Base-by-base conservation (phyloP, 2,797 vertebrate genomes). In the Sphaeramia orbicularis region DNA sequence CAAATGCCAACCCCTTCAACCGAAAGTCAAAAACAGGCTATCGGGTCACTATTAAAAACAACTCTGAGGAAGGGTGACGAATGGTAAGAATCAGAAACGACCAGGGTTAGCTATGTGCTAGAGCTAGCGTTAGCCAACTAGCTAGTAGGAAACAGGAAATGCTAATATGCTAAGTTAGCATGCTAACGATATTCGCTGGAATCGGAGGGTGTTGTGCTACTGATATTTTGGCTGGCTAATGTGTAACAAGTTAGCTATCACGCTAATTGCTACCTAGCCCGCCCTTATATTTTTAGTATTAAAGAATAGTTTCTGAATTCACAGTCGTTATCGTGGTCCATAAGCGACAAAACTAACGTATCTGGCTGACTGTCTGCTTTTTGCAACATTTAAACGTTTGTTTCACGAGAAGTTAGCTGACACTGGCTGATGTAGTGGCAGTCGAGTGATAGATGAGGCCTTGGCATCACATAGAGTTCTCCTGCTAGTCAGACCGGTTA, bases 11-110 rank as follows among this genome's bases (percentile, higher is more conserved):
- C 91, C 45, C 91, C 94, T 73, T 91, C 94, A 61, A 92, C 91
- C 7, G 95, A 95, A 21, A 92, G 76, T 76, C 94, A 95, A 61
- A 95, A 95, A 79, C 93, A 95, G 76, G 91, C 84, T n/a, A 84
- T 95, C 7, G 94, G 94, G 15, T 81, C 93, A 13, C 91, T 95
- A 32, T 74, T 95, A 55, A 95, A 95, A 83, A 94, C 94, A 8
- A 78, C 89, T 41, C 83, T 95, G 1, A 86, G 91, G 52, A 95
- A 94, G 71, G 95, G 94, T 16, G 94, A 95, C 83, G 92, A 95
- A 81, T 95, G 95, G 95, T 95, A 81, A 93, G 92, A 57, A 11
- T 4, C 16, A 10, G 8, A 21, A 18, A 0, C 6, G 36, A 38
- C 52, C 8, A 60, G 32, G 41, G 21, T 35, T 63, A 35, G 32